phyloP scores from a whole-genome alignment of 2,113 vertebrate species.

The Sebastes schlegelii region DNA sequence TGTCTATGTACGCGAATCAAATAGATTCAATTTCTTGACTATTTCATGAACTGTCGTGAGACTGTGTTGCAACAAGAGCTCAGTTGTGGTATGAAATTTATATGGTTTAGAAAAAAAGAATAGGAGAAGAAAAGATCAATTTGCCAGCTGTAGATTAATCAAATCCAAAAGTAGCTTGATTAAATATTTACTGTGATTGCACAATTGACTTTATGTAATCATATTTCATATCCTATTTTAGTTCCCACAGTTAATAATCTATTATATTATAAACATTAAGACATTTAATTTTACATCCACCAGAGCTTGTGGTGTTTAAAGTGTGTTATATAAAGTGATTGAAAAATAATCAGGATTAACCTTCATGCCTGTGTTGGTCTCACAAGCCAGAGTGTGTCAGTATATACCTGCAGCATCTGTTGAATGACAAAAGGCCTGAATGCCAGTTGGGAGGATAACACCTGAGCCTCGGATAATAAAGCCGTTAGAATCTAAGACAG shows the following conservation, averaged over 20 bases:
- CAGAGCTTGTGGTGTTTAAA: neutral
- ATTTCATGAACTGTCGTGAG: too few relatives aligned
- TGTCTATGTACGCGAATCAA: too few relatives aligned
- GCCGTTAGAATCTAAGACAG: neutral
- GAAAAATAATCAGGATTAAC: slow-evolving; percentile 24
- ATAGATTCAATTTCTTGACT: too few relatives aligned
- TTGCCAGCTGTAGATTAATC: neutral
- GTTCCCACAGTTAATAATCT: neutral
- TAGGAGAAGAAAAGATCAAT: neutral
- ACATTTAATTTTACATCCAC: neutral
- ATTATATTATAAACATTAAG: neutral
- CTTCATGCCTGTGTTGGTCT: neutral
- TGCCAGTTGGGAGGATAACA: slow-evolving; percentile 19
- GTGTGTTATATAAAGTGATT: neutral
- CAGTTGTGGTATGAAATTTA: neutral
- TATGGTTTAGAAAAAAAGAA: neutral
- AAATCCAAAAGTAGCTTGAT: neutral
- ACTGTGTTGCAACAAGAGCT: too few relatives aligned
- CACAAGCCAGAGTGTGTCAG: slow-evolving; percentile 30
- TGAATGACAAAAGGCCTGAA: slow-evolving; percentile 5
- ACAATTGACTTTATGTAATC: neutral
- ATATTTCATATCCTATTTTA: neutral
- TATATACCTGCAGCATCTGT: slow-evolving; percentile 17
- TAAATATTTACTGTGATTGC: neutral
- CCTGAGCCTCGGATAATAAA: slow-evolving; percentile 28